Base-by-base conservation (phyloP, 2,888 invertebrate genomes). In the Blera fallax region DNA sequence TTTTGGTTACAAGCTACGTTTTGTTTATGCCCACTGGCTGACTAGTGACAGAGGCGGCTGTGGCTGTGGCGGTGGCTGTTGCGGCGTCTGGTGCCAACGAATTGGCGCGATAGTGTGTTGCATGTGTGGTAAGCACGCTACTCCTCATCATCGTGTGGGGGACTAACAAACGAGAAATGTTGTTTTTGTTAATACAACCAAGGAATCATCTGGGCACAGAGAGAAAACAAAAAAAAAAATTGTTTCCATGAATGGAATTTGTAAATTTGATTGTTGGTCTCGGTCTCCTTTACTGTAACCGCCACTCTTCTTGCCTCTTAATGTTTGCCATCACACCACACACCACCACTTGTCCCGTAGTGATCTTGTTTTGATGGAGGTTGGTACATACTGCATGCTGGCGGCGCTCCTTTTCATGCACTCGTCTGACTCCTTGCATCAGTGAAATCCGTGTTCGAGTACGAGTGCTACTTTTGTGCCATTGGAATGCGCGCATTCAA, bases 191-290 rank as follows among this genome's bases (percentile, higher is more conserved):
- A 58, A 21, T 50, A 48, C 43, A 73, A 73, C 29, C 48, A 4
- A 7, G 29, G 29, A 54, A 83, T 78, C 78, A 83, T 83, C 78
- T 77, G 82, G 62, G 45, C 79, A 64, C 43, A 62, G 58, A 52
- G n/a, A 48, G 54, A 45, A 10, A 16, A 56, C 37, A 69, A 34
- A 72, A 79, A 27, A 64, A 72, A 87, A 89, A 88, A 74, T 80
- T 88, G 88, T 90, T 91, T 89, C 89, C 90, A 91, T 91, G 91
- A 91, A 91, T 91, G 91, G 91, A 91, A 91, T 91, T 91, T 90
- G 90, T 91, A 91, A 91, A 89, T 91, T 90, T 90, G 74, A 80
- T 80, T 74, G 84, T 80, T 80, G 84, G 67, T 43, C 56, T 65
- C 54, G 54, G 64, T 60, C 50, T 65, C 34, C 45, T 73, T 40